A percentile compares a stretch with the other conserved stretches of the same genome.
phyloP scores from a whole-genome alignment of 2,888 invertebrate genomes.

The Scaeva pyrastri region DNA sequence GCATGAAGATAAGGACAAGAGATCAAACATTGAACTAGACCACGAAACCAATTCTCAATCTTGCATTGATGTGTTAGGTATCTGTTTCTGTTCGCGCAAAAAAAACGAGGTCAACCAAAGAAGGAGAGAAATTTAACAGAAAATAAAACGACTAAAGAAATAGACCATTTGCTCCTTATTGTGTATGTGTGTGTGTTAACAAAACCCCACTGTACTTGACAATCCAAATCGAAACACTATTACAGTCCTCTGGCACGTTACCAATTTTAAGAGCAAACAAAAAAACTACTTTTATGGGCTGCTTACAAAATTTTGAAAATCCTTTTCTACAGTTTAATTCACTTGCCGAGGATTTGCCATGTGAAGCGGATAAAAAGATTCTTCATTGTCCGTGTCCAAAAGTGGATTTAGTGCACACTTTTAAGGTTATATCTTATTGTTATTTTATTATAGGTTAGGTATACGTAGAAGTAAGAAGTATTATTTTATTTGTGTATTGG shows the following conservation, averaged over 20 bases:
- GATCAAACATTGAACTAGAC: conserved; percentile 69
- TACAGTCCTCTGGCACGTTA: conserved; percentile 69
- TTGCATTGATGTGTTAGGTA: conserved; percentile 21
- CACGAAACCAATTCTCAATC: conserved; percentile 54
- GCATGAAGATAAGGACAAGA: conserved; percentile 24
- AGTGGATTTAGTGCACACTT: conserved; percentile 15
- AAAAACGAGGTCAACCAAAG: conserved; percentile 11
- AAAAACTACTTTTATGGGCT: conserved; percentile 18
- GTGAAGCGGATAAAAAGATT: conserved; percentile 18
- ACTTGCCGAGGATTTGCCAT: conserved; percentile 25
- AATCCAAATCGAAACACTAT: conserved; percentile 62
- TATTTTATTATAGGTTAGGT: not conserved
- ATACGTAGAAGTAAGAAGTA: not conserved
- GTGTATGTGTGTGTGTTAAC: not conserved
- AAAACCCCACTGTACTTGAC: conserved; percentile 59
- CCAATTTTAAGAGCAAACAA: conserved; percentile 52
- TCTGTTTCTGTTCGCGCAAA: conserved; percentile 28
- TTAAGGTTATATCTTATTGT: conserved; percentile 3
- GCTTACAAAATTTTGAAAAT: conserved; percentile 25
- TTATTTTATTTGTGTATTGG: not conserved
- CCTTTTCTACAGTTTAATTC: conserved; percentile 32
- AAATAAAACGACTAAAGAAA: conserved; percentile 5
- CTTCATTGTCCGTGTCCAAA: conserved; percentile 16
- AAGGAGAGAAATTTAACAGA: not conserved
- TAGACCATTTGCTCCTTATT: not conserved